Evolutionary conservation across 2,113 vertebrate species (phyloP), one percentile per base, ranked within the genome.

Genomic region (Microcebus ravelobensis): DNA sequence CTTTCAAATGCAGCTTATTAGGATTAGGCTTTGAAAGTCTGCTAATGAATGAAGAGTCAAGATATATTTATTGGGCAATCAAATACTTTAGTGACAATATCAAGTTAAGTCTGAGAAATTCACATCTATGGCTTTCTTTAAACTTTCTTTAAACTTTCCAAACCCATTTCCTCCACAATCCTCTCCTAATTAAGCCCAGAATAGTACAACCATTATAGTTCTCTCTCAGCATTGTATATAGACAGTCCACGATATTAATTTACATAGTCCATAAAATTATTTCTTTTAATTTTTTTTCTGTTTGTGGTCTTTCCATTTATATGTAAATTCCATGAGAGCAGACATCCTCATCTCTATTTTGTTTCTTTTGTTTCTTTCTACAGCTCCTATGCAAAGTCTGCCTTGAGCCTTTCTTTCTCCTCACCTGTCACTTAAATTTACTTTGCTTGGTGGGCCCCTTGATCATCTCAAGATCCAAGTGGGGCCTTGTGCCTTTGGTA

Each of bases 1-100:
- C 85, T 95, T 91, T 93, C 34, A 65, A 94, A 86, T 94, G 73
- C 71, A 85, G 76, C 95, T 94, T 92, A 83, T 92, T 89, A 91
- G 42, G 31, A 83, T 92, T 89, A 91, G 42, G 31, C 88, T 97
- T 88, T 89, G 70, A 88, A 94, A 96, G 73, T 34, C 81, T 92
- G 39, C 23, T 61, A 80, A n/a, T 91, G 45, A 88, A 96, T 17
- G 59, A 36, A 67, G 50, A 81, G 48, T 83, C 89, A 80, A 63
- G 61, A 88, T 89, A 63, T 79, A 91, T 93, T 97, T 97, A 86
- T 18, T 42, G 29, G 25, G 12, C 55, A 70, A 92, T 92, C 71
- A 94, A 80, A 70, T 82, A 61, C 76, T 91, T 96, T 13, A 80
- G 25, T 77, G 59, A 95, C 50, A 95, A 83, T 85, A 52, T 89